Conservation (phyloP, 2,888 invertebrate genomes). For the Omphaloscelis lunosa region DNA sequence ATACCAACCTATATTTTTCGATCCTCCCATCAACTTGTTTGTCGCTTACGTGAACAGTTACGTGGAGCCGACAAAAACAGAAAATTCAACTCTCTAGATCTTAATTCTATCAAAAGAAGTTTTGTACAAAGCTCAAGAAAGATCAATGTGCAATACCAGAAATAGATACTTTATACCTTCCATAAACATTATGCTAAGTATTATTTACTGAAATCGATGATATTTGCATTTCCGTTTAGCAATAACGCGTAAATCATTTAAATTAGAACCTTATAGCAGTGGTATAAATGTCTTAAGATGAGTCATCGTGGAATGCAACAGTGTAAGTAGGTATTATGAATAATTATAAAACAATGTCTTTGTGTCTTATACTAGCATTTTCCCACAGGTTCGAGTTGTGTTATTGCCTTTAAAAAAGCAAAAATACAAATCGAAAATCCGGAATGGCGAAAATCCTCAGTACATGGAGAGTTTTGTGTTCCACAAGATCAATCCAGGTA, state of each 20-base stretch:
- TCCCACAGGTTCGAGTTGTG: constrained; percentile 94
- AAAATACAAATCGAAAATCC: constrained; percentile 98
- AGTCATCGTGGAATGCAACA: constrained; percentile 20
- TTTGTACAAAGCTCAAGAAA: neutral
- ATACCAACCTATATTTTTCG: neutral
- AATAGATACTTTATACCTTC: constrained; percentile 8
- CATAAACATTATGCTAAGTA: constrained; percentile 10
- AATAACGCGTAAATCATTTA: constrained; percentile 31
- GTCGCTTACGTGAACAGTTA: neutral
- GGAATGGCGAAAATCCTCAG: constrained; percentile 97
- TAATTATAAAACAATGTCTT: constrained; percentile 17
- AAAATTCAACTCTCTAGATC: neutral
- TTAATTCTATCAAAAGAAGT: neutral
- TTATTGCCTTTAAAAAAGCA: constrained; percentile 98
- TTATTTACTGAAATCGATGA: constrained; percentile 32
- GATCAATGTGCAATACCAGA: neutral
- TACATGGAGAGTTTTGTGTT: constrained; percentile 98
- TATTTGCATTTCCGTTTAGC: constrained; percentile 15
- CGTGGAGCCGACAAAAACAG: neutral
- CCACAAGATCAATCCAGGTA: constrained; percentile 96
- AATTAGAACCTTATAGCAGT: constrained; percentile 8
- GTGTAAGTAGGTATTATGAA: neutral
- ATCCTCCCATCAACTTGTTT: neutral
- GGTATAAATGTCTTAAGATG: neutral
- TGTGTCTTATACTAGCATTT: neutral